Conservation (phyloP, 2,888 invertebrate species). For the Megaustenia siamemsis region DNA sequence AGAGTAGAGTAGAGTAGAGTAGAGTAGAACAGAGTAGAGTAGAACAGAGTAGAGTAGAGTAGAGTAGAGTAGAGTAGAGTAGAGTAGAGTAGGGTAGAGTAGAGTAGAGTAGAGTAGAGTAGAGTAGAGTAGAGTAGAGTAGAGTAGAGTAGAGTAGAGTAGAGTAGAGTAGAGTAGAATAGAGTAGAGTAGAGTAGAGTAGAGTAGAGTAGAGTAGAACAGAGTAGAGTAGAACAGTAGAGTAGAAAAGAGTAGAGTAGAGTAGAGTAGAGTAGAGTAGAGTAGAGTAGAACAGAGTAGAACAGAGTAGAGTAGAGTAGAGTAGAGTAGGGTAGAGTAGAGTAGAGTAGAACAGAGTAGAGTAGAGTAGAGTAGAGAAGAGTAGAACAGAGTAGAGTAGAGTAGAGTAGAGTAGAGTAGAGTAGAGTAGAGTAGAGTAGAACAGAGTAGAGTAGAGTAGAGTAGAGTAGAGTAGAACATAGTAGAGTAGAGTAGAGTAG, state of each 20-base stretch:
- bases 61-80: slow-evolving; percentile 28
- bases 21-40: too few relatives aligned
- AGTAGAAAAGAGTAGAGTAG: slow-evolving; percentile 7
- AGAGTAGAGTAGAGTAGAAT: too few relatives aligned
- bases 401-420: slow-evolving; percentile 17
- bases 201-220: not conserved
- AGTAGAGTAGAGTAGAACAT: too few relatives aligned
- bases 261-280: slow-evolving; percentile 21
- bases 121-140: slow-evolving; percentile 10
- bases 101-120: slow-evolving; percentile 22
- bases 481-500: too few relatives aligned
- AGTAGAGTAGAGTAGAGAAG: not conserved
- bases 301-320: not conserved
- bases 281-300: not conserved
- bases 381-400: not conserved
- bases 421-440: slow-evolving; percentile 4
- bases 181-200: slow-evolving; percentile 14
- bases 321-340: slow-evolving; percentile 4
- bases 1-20: slow-evolving; percentile 7
- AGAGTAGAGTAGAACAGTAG: not conserved
- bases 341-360: not conserved
- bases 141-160: slow-evolving; percentile 25
- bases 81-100: slow-evolving; percentile 30
- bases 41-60: too few relatives aligned
- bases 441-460: not conserved